phyloP scores from a whole-genome alignment of 2,113 vertebrate species.

The Glareola pratincola region DNA sequence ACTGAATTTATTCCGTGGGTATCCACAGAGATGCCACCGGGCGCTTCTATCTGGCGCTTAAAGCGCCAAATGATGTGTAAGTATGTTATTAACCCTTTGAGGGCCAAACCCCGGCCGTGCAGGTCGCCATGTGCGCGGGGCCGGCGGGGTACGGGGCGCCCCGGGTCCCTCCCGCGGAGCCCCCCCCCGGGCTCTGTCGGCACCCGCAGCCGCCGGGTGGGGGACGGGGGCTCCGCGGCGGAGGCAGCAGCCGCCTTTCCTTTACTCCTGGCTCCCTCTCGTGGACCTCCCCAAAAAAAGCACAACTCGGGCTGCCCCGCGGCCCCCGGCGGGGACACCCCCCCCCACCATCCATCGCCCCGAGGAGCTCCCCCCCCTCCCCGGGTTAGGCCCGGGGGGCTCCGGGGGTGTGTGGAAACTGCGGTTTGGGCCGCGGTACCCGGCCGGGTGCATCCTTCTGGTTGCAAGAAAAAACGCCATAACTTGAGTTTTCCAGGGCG shows the following conservation, averaged over 20 bases:
- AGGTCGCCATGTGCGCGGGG: background rate
- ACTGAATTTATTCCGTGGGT: fast-evolving
- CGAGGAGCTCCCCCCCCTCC: background rate
- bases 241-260: background rate
- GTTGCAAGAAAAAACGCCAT: background rate
- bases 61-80: background rate
- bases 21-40: background rate
- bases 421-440: background rate
- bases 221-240: background rate
- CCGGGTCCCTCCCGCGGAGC: background rate
- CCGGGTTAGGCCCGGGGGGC: background rate
- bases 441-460: background rate
- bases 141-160: background rate
- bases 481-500: background rate
- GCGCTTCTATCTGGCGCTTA: background rate
- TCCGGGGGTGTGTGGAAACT: fast-evolving
- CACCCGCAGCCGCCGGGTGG: background rate
- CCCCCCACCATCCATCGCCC: too few relatives aligned
- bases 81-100: background rate
- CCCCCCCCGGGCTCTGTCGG: background rate
- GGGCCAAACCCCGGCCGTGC: fast-evolving
- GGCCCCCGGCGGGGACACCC: too few relatives aligned
- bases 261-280: conserved; percentile 61
- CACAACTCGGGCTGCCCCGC: background rate
- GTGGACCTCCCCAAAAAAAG: background rate